These are phyloP conservation scores for Aphrophora alni DNA, from an alignment of 2,888 invertebrate genomes.

Conservation along the genomic window DNA sequence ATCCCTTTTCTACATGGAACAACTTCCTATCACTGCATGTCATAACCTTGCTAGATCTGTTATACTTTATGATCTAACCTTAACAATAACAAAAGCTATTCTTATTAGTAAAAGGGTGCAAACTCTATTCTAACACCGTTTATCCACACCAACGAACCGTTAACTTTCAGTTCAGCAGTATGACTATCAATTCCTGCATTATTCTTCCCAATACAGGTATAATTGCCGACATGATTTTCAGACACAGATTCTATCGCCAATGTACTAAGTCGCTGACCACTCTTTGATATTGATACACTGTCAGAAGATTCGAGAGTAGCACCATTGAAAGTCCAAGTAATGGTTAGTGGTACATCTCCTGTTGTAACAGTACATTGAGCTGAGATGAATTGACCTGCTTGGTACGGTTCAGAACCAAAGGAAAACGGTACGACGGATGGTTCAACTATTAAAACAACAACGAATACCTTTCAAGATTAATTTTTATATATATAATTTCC, in stretches of 20 bases:
- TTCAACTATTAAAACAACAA: slow-evolving; percentile 63
- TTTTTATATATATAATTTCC: too few relatives aligned
- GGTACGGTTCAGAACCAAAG: slow-evolving; percentile 70
- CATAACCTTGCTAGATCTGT: too few relatives aligned
- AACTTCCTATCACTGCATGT: too few relatives aligned
- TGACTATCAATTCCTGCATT: slow-evolving; percentile 70
- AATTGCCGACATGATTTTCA: slow-evolving; percentile 62
- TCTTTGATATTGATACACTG: slow-evolving; percentile 39
- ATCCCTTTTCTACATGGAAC: too few relatives aligned
- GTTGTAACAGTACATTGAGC: slow-evolving; percentile 61
- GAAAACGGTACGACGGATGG: slow-evolving; percentile 80
- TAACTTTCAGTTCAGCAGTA: slow-evolving; percentile 70
- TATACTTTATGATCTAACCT: too few relatives aligned
- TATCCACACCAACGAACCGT: slow-evolving; percentile 69
- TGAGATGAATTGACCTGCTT: slow-evolving; percentile 53
- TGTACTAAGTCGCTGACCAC: slow-evolving; percentile 51
- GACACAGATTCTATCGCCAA: slow-evolving; percentile 38
- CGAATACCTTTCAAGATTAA: too few relatives aligned
- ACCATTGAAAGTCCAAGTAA: slow-evolving; percentile 65
- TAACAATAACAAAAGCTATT: too few relatives aligned
- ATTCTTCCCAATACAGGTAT: slow-evolving; percentile 74
- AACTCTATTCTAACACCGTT: too few relatives aligned
- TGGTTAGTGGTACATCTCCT: slow-evolving; percentile 54
- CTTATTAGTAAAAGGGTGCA: too few relatives aligned
- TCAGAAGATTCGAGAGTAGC: slow-evolving; percentile 45